Percentiles rank a stretch among this genome's conserved stretches.
phyloP scores from a whole-genome alignment of 2,888 invertebrate species.

The Macrophya alboannulata region DNA sequence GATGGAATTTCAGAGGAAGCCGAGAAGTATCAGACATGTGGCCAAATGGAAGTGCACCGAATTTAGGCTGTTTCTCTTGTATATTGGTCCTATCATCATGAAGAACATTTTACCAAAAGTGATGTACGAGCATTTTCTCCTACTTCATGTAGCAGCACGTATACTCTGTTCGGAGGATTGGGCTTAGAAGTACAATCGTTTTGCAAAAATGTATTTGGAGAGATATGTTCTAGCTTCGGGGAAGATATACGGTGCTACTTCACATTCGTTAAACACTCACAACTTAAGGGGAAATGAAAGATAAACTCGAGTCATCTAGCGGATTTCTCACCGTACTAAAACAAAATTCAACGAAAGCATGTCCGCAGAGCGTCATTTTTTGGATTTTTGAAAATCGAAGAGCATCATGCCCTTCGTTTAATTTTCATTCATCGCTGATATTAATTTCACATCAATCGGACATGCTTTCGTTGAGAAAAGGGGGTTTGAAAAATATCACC shows the following conservation, averaged over 20 bases:
- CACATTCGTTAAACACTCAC: slow-evolving; percentile 40
- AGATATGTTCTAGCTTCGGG: slow-evolving; percentile 51
- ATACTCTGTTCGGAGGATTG: slow-evolving; percentile 49
- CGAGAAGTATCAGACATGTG: slow-evolving; percentile 3
- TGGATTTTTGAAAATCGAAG: too few relatives aligned
- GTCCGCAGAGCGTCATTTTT: too few relatives aligned
- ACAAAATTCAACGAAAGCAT: too few relatives aligned
- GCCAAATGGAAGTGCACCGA: slow-evolving; percentile 56
- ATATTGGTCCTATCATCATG: slow-evolving; percentile 50
- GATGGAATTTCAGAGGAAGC: slow-evolving; percentile 58
- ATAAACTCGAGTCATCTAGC: too few relatives aligned
- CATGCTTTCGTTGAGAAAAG: too few relatives aligned
- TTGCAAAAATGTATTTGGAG: slow-evolving; percentile 46
- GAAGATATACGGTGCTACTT: slow-evolving; percentile 39
- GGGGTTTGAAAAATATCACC: too few relatives aligned
- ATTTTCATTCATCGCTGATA: too few relatives aligned
- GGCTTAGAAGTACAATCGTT: slow-evolving; percentile 35
- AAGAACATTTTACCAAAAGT: slow-evolving; percentile 40
- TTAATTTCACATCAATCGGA: too few relatives aligned
- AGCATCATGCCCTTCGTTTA: too few relatives aligned
- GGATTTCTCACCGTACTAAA: too few relatives aligned
- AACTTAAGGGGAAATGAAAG: too few relatives aligned
- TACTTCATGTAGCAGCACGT: slow-evolving; percentile 52
- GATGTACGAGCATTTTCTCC: slow-evolving; percentile 55
- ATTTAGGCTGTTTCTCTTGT: slow-evolving; percentile 33